Base-by-base conservation (phyloP, 2,113 vertebrate genomes). In the Amblyornis subalaris region DNA sequence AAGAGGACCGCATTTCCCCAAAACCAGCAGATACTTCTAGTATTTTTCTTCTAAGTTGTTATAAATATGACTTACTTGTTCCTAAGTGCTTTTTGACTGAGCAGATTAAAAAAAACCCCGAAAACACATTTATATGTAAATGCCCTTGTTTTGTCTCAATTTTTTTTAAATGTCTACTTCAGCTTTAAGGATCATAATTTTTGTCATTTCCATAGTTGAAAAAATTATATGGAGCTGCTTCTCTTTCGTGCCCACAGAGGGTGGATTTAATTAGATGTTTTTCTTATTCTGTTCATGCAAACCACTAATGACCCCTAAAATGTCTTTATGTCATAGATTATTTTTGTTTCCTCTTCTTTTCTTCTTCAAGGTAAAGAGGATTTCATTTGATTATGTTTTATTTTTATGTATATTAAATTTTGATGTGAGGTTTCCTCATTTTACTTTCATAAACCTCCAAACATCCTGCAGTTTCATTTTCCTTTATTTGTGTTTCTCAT, bases 361-460 rank as follows among this genome's bases (percentile, higher is more conserved):
- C 31, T 65, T 88, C 79, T 60, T 40, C 47, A 79, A 71, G 26
- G 40, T 85, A 92, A 89, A 51, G 28, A 72, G 5, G 2, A 38
- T 93, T 51, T 90, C 62, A 82, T 86, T 92, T 81, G 1, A 18
- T 64, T 82, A 45, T 40, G 12, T 91, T 95, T 91, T 24, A 72
- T 83, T 85, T 88, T 71, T 70, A 40, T 23, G 87, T 89, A 85
- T 50, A 93, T 58, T 82, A 94, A 69, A 40, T 77, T 91, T 89
- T 89, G 33, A 80, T 79, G 55, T n/a, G 36, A 77, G 14, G 5
- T 66, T 69, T 91, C 38, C 36, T 94, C 29, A 85, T 90, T 91
- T 96, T 91, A 92, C 65, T 93, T 94, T 80, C 54, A 76, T 88
- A 74, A 91, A 48, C 64, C 35, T 73, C 20, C 44, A 78, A 76